A percentile compares a stretch with the other conserved stretches of the same genome.
phyloP scores from a whole-genome alignment of 2,888 invertebrate genomes.

The Galerucella nymphaeae region DNA sequence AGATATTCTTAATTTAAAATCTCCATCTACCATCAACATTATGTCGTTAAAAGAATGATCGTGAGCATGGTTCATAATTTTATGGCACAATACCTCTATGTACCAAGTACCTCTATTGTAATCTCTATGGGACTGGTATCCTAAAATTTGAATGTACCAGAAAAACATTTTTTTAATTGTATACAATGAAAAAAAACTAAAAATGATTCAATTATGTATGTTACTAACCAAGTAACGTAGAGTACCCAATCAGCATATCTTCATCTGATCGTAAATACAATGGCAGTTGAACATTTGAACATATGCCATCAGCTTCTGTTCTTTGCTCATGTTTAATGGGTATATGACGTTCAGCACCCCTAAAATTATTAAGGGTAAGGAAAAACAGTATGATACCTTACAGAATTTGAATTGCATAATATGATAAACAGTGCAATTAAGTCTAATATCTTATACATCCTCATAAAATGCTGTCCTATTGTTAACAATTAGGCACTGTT shows the following conservation, averaged over 20 bases:
- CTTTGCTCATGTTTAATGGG: slow-evolving; percentile 32
- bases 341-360: slow-evolving; percentile 59
- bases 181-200: slow-evolving; percentile 3
- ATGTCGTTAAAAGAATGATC: slow-evolving; percentile 73
- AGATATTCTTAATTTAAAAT: slow-evolving; percentile 63
- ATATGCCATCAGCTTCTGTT: slow-evolving; percentile 48
- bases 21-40: slow-evolving; percentile 70
- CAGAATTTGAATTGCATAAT: no score
- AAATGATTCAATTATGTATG: background rate
- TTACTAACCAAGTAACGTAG: slow-evolving; percentile 68
- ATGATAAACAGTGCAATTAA: no score
- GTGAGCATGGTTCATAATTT: slow-evolving; percentile 74
- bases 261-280: slow-evolving; percentile 56
- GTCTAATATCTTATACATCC: no score
- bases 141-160: slow-evolving; percentile 55
- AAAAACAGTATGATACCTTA: no score
- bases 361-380: slow-evolving; percentile 34
- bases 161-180: no score
- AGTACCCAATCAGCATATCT: slow-evolving; percentile 74
- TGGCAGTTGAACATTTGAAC: background rate
- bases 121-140: slow-evolving; percentile 73
- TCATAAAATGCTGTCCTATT: no score
- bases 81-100: slow-evolving; percentile 73
- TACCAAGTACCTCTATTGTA: slow-evolving; percentile 74
- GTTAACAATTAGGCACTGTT: no score